Percentiles rank a stretch among this genome's conserved stretches.
These are phyloP conservation scores for Melanotus villosus DNA, from an alignment of 2,888 invertebrate species.

Conservation along the genomic window DNA sequence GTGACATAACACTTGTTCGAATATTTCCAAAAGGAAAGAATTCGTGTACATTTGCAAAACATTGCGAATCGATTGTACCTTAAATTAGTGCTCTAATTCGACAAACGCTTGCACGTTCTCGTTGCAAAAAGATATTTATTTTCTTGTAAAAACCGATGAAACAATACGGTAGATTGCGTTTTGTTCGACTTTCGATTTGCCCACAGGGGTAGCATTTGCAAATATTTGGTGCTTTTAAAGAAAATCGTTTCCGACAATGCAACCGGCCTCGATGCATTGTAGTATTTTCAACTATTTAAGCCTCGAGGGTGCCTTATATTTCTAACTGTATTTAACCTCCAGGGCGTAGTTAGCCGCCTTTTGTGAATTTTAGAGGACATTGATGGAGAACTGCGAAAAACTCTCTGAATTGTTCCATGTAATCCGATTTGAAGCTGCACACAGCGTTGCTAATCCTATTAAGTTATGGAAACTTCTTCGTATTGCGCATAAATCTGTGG, in stretches of 20 bases:
- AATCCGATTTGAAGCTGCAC: conserved; percentile 25
- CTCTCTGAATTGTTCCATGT: conserved; percentile 14
- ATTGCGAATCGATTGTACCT: too few relatives aligned
- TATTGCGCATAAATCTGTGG: conserved; percentile 15
- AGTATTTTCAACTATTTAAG: conserved; percentile 7
- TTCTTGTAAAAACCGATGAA: not conserved
- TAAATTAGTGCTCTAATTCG: too few relatives aligned
- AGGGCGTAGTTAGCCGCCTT: conserved; percentile 7
- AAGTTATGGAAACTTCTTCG: conserved; percentile 13
- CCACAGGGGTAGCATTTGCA: not conserved
- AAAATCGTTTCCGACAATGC: not conserved
- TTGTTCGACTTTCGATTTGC: not conserved
- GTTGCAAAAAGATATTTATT: too few relatives aligned
- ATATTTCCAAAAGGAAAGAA: too few relatives aligned
- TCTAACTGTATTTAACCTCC: conserved; percentile 17
- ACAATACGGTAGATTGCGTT: not conserved
- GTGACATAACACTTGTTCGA: too few relatives aligned
- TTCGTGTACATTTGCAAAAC: too few relatives aligned
- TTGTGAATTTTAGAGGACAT: conserved; percentile 17
- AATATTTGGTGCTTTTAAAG: not conserved
- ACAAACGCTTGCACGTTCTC: too few relatives aligned
- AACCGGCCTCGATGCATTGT: not conserved
- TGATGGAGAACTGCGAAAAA: conserved; percentile 6
- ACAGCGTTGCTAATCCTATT: conserved; percentile 13
- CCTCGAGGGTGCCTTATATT: conserved; percentile 10